Evolutionary conservation across 1,140 invertebrate genomes (phyloP).

Genomic region (Ceratitis capitata): DNA sequence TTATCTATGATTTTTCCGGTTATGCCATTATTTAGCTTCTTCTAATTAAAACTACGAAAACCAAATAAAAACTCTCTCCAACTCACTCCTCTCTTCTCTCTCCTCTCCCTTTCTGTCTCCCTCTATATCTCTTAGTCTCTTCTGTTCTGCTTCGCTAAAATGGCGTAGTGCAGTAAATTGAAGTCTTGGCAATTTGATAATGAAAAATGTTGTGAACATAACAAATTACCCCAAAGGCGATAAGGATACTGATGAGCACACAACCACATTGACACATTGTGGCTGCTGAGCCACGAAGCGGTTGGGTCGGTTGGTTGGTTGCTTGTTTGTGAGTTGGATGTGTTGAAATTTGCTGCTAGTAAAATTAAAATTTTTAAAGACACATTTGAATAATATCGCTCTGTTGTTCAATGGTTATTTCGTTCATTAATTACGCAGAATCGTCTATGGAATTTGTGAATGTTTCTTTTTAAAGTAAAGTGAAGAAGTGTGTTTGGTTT

Average conservation of each 20-base stretch:
- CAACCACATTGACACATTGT: neutral
- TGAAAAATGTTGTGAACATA: neutral
- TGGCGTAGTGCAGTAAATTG: neutral
- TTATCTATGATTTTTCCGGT: neutral
- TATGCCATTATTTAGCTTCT: neutral
- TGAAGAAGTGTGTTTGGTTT: too few species aligned
- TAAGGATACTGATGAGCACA: neutral
- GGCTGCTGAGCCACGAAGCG: neutral
- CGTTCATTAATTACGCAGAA: neutral
- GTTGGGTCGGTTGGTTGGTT: too few species aligned
- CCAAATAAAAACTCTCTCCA: neutral
- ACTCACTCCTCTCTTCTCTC: too few species aligned
- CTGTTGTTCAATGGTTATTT: neutral
- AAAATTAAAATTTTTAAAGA: neutral
- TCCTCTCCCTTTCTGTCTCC: too few species aligned
- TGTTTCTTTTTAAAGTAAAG: too few species aligned
- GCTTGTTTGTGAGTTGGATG: neutral
- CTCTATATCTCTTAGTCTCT: too few species aligned
- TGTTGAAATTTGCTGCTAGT: neutral
- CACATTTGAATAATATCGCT: neutral
- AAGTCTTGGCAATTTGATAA: neutral
- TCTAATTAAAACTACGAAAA: neutral
- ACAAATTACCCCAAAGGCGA: neutral
- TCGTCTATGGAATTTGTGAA: too few species aligned
- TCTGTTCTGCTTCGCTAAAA: too few species aligned